Conservation (phyloP, 1,140 invertebrate species). For the Tetranychus cinnabarinus region DNA sequence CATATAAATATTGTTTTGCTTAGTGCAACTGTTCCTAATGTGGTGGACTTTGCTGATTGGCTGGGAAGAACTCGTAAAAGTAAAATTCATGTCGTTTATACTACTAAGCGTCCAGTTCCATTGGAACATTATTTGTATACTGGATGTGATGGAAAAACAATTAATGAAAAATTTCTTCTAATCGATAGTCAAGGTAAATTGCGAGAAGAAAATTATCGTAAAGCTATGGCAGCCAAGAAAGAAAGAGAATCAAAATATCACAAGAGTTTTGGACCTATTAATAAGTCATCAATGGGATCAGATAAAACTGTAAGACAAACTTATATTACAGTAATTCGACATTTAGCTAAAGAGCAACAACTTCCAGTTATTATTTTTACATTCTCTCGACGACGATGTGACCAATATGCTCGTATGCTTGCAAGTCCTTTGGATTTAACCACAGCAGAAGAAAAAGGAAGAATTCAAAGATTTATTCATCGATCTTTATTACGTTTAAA, state of each 20-base stretch:
- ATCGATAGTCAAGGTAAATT: constrained; percentile 48
- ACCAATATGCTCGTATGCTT: constrained; percentile 42
- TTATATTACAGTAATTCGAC: constrained; percentile 58
- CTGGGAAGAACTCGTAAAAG: constrained; percentile 74
- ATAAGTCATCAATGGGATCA: not conserved
- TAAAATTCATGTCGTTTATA: constrained; percentile 86
- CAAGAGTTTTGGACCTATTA: not conserved
- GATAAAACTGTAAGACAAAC: constrained; percentile 27
- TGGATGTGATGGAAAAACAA: constrained; percentile 52
- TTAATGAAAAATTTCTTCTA: constrained; percentile 57
- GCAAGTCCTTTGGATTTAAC: constrained; percentile 44
- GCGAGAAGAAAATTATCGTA: constrained; percentile 34
- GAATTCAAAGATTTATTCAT: constrained; percentile 59
- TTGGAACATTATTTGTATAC: constrained; percentile 81
- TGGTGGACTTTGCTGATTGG: constrained; percentile 89
- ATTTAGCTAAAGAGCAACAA: constrained; percentile 49
- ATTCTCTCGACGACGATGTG: constrained; percentile 67
- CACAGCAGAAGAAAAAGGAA: constrained; percentile 49
- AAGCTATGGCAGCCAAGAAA: constrained; percentile 42
- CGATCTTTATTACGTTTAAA: constrained; percentile 57
- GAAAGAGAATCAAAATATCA: constrained; percentile 21
- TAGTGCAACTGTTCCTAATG: constrained; percentile 93
- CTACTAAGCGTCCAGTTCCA: constrained; percentile 75
- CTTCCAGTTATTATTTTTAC: constrained; percentile 83
- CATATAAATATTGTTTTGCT: constrained; percentile 91